Conservation (phyloP, 2,888 invertebrate genomes). For the Dasysyrphus tricinctus region DNA sequence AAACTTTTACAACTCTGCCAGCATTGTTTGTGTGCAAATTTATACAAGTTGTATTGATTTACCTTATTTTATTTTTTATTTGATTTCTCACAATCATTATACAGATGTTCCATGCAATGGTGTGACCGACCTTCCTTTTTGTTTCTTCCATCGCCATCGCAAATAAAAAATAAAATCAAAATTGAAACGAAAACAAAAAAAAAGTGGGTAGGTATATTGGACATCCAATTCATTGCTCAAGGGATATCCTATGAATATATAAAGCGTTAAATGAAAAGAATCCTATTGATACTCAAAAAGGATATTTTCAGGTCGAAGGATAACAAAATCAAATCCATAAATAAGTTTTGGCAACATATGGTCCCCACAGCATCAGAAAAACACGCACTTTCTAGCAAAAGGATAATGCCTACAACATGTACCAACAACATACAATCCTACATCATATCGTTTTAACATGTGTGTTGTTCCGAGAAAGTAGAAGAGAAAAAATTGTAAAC, state of each 20-base stretch:
- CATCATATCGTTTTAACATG: slow-evolving; percentile 4
- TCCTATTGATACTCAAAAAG: slow-evolving; percentile 62
- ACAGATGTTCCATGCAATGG: slow-evolving; percentile 44
- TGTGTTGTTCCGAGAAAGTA: slow-evolving; percentile 39
- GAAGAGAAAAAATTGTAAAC: slow-evolving; percentile 54
- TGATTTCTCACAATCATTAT: slow-evolving; percentile 23
- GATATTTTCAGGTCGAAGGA: slow-evolving; percentile 68
- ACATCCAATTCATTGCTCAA: slow-evolving; percentile 65
- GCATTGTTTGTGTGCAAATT: neutral
- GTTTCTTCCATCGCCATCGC: neutral
- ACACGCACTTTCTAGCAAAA: slow-evolving; percentile 34
- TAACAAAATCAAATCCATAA: slow-evolving; percentile 70
- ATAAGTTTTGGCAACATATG: slow-evolving; percentile 71
- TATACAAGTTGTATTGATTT: slow-evolving; percentile 25
- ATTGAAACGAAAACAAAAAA: neutral
- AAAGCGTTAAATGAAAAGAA: slow-evolving; percentile 68
- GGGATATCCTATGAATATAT: slow-evolving; percentile 66
- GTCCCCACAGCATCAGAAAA: slow-evolving; percentile 12
- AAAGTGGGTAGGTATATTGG: slow-evolving; percentile 20
- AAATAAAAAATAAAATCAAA: slow-evolving; percentile 1
- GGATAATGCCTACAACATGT: slow-evolving; percentile 4
- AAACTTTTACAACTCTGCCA: slow-evolving; percentile 29
- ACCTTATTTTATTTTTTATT: slow-evolving; percentile 30
- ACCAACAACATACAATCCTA: neutral
- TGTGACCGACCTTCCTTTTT: slow-evolving; percentile 32